These are phyloP conservation scores for Entosphenus tridentatus DNA, from an alignment of 2,113 vertebrate genomes.

Conservation along the genomic window DNA sequence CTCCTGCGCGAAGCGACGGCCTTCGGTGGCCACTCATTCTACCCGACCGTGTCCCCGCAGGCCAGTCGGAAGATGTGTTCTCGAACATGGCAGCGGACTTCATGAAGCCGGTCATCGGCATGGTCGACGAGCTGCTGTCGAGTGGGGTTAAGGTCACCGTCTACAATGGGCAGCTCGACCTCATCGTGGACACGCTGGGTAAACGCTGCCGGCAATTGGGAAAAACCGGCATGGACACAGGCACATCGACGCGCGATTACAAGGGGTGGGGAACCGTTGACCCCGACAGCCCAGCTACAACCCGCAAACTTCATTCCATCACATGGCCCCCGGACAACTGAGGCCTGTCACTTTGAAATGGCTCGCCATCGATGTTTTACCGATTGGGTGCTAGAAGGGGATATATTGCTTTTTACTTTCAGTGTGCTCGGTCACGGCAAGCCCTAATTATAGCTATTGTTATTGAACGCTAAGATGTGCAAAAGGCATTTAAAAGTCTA, in stretches of 20 bases:
- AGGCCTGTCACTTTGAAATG: too few species aligned
- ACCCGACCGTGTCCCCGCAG: constrained; percentile 18
- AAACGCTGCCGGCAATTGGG: constrained; percentile 8
- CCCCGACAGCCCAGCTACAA: too few species aligned
- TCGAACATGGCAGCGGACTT: constrained; percentile 59
- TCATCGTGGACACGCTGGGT: constrained; percentile 93
- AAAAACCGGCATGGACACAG: background rate
- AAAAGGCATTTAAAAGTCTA: background rate
- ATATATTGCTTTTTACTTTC: background rate
- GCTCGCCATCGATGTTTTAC: too few species aligned
- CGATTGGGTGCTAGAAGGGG: background rate
- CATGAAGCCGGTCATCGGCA: constrained; percentile 54
- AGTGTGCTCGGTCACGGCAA: background rate
- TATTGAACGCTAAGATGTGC: background rate
- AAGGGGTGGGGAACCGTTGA: too few species aligned
- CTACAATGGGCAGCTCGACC: constrained; percentile 84
- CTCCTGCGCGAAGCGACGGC: too few species aligned
- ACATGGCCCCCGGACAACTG: too few species aligned
- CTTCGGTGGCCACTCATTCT: too few species aligned
- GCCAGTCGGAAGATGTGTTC: constrained; percentile 46
- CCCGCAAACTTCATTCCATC: too few species aligned
- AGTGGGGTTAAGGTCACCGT: constrained; percentile 51
- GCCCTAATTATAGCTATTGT: background rate
- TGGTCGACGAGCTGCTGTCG: constrained; percentile 46
- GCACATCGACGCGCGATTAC: too few species aligned